phyloP scores from a whole-genome alignment of 2,797 vertebrate species.

The Garrulus glandarius region DNA sequence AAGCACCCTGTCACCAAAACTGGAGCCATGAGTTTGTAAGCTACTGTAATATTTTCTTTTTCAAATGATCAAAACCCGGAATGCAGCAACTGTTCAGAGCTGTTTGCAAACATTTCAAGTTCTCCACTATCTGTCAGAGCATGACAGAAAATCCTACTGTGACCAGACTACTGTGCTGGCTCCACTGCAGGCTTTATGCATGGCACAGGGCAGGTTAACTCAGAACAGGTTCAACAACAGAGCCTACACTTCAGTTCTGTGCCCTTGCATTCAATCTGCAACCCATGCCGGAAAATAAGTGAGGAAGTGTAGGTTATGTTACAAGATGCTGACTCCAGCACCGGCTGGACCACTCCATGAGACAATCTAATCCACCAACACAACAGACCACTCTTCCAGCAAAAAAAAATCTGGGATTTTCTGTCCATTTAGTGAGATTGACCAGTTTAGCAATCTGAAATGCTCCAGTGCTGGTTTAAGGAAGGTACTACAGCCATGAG shows the following conservation, averaged over 20 bases:
- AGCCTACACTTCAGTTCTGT: background rate
- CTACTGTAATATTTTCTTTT: background rate
- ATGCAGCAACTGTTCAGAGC: background rate
- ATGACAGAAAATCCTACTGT: background rate
- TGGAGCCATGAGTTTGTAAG: background rate
- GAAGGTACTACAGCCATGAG: background rate
- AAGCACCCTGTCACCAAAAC: background rate
- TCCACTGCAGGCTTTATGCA: background rate
- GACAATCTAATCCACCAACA: background rate
- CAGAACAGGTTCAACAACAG: background rate
- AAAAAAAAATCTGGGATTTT: background rate
- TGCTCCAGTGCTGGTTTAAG: background rate
- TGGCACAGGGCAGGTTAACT: background rate
- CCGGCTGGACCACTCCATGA: background rate
- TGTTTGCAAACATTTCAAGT: background rate
- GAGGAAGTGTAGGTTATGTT: background rate
- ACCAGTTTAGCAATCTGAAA: background rate
- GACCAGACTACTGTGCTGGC: background rate
- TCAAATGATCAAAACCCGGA: background rate
- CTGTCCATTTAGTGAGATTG: background rate
- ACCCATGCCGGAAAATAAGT: background rate
- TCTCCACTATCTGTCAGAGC: background rate
- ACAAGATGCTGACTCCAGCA: background rate
- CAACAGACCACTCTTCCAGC: background rate
- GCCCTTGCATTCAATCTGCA: background rate